These are phyloP conservation scores for Sterrhoptilus dennistouni DNA, from an alignment of 2,113 vertebrate species.

Conservation along the genomic window DNA sequence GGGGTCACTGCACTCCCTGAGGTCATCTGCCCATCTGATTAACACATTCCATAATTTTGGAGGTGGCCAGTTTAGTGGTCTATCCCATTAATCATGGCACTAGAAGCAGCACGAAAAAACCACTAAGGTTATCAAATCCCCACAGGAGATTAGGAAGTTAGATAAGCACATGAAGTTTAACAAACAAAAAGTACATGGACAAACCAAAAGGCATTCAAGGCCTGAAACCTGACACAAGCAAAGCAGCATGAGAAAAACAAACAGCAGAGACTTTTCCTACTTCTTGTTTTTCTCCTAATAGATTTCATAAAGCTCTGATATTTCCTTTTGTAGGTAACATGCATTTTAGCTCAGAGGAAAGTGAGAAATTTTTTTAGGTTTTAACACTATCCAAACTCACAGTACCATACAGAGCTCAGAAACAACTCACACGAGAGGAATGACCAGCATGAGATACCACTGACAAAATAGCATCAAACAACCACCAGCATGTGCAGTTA, in stretches of 20 bases:
- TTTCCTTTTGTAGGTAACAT: neutral
- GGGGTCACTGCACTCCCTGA: conserved; percentile 60
- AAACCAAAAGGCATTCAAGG: conserved; percentile 25
- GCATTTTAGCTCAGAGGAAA: neutral
- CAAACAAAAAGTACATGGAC: conserved; percentile 47
- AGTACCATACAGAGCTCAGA: neutral
- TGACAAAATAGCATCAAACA: neutral
- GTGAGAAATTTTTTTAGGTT: neutral
- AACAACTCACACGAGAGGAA: neutral
- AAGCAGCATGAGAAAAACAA: conserved; percentile 69
- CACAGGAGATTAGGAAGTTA: conserved; percentile 73
- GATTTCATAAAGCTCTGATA: conserved; percentile 50
- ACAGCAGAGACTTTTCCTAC: conserved; percentile 27
- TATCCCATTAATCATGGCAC: conserved; percentile 80
- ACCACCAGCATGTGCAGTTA: rapidly evolving
- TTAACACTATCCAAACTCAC: neutral
- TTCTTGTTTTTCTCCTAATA: neutral
- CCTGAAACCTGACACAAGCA: conserved; percentile 64
- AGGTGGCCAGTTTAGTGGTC: conserved; percentile 71
- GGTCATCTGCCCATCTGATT: conserved; percentile 77
- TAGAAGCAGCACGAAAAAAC: conserved; percentile 50
- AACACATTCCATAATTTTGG: conserved; percentile 88
- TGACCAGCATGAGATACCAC: neutral
- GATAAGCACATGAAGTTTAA: conserved; percentile 70
- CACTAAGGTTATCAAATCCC: conserved; percentile 63